These are phyloP conservation scores for Leucophora obtusa DNA, from an alignment of 2,888 invertebrate genomes.

Conservation along the genomic window DNA sequence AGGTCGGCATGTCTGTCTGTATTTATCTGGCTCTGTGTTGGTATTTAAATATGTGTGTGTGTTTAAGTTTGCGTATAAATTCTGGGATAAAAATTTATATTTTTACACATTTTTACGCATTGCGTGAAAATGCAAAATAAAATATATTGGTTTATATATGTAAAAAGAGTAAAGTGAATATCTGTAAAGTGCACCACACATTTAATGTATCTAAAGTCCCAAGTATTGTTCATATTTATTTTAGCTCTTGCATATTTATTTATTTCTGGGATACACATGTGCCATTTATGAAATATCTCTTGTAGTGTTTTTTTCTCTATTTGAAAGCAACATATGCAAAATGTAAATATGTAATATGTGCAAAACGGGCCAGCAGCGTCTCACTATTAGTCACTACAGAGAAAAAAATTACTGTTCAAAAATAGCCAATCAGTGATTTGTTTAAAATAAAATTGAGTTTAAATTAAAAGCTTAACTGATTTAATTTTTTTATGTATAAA, in stretches of 20 bases:
- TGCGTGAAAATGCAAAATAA: conserved; percentile 29
- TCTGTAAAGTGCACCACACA: conserved; percentile 1
- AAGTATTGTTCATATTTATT: background rate
- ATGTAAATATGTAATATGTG: too few relatives aligned
- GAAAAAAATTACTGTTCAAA: too few relatives aligned
- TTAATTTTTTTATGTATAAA: too few relatives aligned
- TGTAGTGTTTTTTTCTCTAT: background rate
- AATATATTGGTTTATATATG: background rate
- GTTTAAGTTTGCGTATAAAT: conserved; percentile 1
- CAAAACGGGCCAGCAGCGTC: background rate
- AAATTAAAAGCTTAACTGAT: too few relatives aligned
- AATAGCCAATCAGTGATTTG: too few relatives aligned
- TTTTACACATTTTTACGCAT: conserved; percentile 37
- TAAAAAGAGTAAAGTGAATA: background rate
- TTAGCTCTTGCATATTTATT: background rate
- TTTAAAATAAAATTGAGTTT: too few relatives aligned
- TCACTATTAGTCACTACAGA: background rate
- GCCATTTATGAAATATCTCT: background rate
- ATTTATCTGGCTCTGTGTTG: conserved; percentile 14
- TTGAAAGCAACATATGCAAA: background rate
- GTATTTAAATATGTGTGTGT: background rate
- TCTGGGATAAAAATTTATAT: conserved; percentile 28
- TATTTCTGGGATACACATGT: conserved; percentile 27
- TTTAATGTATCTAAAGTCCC: background rate
- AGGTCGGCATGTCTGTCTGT: conserved; percentile 10